These are phyloP conservation scores for Teleogryllus occipitalis DNA, from an alignment of 1,140 invertebrate genomes.

Conservation along the genomic window DNA sequence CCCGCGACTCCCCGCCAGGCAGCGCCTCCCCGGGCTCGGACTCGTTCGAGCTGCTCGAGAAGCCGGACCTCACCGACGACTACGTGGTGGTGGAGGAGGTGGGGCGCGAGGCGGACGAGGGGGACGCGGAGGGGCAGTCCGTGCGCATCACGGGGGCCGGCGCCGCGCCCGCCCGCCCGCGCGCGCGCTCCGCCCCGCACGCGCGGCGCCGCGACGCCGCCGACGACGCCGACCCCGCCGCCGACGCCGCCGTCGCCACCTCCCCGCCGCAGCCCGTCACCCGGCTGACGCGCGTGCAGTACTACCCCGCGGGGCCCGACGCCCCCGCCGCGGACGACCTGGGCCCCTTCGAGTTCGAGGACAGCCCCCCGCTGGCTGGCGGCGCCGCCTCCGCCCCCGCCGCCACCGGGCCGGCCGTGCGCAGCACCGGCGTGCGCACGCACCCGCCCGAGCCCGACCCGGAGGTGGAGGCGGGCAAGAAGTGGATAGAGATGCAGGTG, in stretches of 20 bases:
- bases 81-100: constrained; percentile 82
- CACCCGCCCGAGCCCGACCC: constrained; percentile 36
- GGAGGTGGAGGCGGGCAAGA: constrained; percentile 66
- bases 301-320: constrained; percentile 42
- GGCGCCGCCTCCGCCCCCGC: constrained; percentile 38
- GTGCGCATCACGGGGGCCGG: constrained; percentile 48
- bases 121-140: constrained; percentile 70
- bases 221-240: constrained; percentile 38
- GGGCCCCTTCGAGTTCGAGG: constrained; percentile 59
- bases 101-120: constrained; percentile 70
- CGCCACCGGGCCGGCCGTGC: constrained; percentile 35
- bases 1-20: neutral
- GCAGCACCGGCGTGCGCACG: constrained; percentile 3
- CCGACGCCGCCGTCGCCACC: constrained; percentile 61
- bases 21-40: constrained; percentile 72
- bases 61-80: constrained; percentile 75
- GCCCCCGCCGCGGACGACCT: constrained; percentile 40
- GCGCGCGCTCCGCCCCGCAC: constrained; percentile 60
- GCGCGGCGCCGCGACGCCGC: constrained; percentile 39
- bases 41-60: constrained; percentile 81
- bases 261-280: constrained; percentile 48
- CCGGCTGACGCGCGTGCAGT: constrained; percentile 45
- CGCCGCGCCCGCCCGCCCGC: constrained; percentile 43
- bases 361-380: constrained; percentile 48
- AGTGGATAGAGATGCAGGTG: constrained; percentile 70